Percentiles rank a stretch among this genome's conserved stretches.
These are phyloP conservation scores for Tipula vernalis DNA, from an alignment of 2,888 invertebrate genomes.

Conservation along the genomic window DNA sequence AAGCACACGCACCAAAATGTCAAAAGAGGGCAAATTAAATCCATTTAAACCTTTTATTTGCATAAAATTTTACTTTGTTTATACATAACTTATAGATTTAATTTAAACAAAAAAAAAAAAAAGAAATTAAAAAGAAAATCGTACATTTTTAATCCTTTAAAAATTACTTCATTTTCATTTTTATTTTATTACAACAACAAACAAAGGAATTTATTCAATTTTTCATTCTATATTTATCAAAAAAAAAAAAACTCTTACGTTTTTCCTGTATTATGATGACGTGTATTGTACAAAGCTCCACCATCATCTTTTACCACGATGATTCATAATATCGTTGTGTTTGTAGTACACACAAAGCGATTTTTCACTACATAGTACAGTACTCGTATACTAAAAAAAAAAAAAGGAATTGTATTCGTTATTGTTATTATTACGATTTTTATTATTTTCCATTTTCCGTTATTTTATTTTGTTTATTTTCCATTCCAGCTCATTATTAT, in stretches of 20 bases:
- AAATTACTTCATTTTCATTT: neutral
- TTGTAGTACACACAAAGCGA: neutral
- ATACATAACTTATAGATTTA: neutral
- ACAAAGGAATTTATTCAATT: neutral
- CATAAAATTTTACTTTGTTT: neutral
- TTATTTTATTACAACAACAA: neutral
- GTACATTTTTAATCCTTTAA: neutral
- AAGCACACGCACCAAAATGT: no score
- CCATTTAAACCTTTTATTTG: neutral
- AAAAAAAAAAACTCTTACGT: no score
- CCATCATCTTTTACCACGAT: neutral
- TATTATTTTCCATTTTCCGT: neutral
- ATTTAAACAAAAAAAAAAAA: neutral
- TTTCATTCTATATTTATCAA: neutral
- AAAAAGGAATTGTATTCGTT: neutral
- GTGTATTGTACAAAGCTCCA: neutral
- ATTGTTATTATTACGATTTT: neutral
- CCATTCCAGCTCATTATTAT: neutral
- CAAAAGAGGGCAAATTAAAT: neutral
- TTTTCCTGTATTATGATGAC: neutral
- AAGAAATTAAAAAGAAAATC: neutral
- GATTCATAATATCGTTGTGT: no score
- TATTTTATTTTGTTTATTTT: neutral
- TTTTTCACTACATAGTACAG: neutral
- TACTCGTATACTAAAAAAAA: neutral